A percentile compares a stretch with the other conserved stretches of the same genome.
phyloP scores from a whole-genome alignment of 1,140 invertebrate species.

The Zaprionus davidi region DNA sequence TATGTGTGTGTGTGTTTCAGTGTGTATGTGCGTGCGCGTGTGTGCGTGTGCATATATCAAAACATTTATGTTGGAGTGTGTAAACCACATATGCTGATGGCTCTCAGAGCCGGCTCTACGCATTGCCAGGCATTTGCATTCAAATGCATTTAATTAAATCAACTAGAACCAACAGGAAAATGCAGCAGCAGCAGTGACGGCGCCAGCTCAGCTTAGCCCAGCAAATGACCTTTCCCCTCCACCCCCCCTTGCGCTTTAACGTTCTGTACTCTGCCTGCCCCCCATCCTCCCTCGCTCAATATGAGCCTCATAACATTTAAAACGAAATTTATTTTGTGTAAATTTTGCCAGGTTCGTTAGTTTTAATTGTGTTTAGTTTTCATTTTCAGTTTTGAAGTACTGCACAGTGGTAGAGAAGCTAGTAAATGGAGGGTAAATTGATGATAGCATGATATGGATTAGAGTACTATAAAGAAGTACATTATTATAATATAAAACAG shows the following conservation, averaged over 20 bases:
- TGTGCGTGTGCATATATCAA: conserved; percentile 41
- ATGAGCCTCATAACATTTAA: conserved; percentile 78
- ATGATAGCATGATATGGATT: too few relatives aligned
- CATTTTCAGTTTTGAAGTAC: conserved; percentile 51
- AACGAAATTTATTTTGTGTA: conserved; percentile 78
- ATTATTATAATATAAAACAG: too few relatives aligned
- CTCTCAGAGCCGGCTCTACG: conserved; percentile 61
- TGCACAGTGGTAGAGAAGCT: conserved; percentile 22
- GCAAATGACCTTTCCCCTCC: conserved; percentile 40
- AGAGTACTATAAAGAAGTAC: too few relatives aligned
- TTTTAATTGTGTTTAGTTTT: conserved; percentile 80
- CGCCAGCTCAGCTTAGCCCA: conserved; percentile 12
- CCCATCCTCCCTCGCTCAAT: conserved; percentile 23
- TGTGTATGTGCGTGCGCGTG: conserved; percentile 12
- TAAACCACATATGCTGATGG: conserved; percentile 68
- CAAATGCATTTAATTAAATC: conserved; percentile 81
- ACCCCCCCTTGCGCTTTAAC: not conserved
- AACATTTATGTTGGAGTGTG: conserved; percentile 50
- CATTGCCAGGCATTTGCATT: conserved; percentile 77
- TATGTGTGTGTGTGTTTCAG: conserved; percentile 11
- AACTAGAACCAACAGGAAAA: conserved; percentile 78
- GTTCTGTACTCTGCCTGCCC: not conserved
- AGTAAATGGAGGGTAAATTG: not conserved
- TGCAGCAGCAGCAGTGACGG: conserved; percentile 54
- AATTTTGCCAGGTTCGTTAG: conserved; percentile 79